phyloP scores from a whole-genome alignment of 2,797 vertebrate genomes.

The Leuciscus waleckii region DNA sequence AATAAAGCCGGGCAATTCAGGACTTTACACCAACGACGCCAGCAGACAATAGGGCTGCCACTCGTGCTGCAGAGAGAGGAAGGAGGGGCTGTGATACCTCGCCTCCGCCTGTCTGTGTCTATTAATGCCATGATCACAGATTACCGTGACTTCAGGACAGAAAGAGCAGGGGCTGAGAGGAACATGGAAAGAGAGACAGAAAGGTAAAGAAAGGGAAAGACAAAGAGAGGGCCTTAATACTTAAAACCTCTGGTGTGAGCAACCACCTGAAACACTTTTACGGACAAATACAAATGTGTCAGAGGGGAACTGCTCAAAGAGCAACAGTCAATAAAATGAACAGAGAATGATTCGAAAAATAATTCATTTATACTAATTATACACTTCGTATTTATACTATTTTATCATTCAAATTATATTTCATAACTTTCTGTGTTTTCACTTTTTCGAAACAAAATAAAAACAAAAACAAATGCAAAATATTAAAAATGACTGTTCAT shows the following conservation, averaged over 20 bases:
- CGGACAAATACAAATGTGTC: neutral
- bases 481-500: neutral
- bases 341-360: neutral
- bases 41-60: constrained; percentile 45
- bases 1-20: constrained; percentile 23
- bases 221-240: constrained; percentile 3
- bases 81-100: constrained; percentile 51
- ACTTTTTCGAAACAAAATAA: neutral
- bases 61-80: constrained; percentile 30
- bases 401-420: neutral
- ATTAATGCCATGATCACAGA: constrained; percentile 58
- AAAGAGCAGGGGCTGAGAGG: constrained; percentile 32
- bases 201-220: constrained; percentile 17
- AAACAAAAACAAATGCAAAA: neutral
- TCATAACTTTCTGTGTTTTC: neutral
- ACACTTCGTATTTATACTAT: neutral
- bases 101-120: constrained; percentile 59
- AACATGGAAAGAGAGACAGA: constrained; percentile 16
- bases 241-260: neutral
- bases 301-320: neutral
- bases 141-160: constrained; percentile 48
- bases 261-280: neutral
- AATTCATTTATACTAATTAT: neutral
- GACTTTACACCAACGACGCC: constrained; percentile 30
- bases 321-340: neutral